A percentile compares a stretch with the other conserved stretches of the same genome.
Evolutionary conservation across 2,113 vertebrate species (phyloP).

Genomic region (Apaloderma vittatum): DNA sequence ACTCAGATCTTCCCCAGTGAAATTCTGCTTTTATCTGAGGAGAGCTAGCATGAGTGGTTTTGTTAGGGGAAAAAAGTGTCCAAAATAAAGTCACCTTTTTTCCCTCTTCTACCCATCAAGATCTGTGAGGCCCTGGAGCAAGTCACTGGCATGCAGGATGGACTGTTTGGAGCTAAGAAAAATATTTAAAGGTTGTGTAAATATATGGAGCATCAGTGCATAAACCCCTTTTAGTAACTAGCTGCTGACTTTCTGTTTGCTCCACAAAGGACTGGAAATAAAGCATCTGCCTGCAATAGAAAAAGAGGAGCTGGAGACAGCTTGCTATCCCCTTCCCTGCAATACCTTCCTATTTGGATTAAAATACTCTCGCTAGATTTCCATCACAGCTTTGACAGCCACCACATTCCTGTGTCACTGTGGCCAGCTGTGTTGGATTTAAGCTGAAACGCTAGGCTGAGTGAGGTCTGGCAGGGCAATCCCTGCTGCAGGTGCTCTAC

Average conservation of each 20-base stretch:
- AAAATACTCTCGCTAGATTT: neutral
- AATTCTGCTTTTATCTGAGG: neutral
- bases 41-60: neutral
- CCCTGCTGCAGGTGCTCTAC: neutral
- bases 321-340: neutral
- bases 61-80: neutral
- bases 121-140: neutral
- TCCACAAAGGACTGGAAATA: neutral
- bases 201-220: neutral
- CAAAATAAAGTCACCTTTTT: neutral
- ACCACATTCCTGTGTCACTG: fast-evolving
- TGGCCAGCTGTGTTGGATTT: neutral
- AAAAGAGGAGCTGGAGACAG: neutral
- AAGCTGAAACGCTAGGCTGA: neutral
- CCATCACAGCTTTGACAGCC: neutral
- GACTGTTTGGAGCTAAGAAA: conserved; percentile 56
- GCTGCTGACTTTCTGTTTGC: neutral
- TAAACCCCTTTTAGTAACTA: neutral
- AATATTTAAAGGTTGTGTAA: conserved; percentile 58
- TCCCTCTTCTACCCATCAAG: neutral
- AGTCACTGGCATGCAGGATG: neutral
- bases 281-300: neutral
- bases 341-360: neutral
- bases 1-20: neutral
- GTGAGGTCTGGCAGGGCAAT: neutral